Conservation (phyloP, 2,888 invertebrate genomes). For the Tipula confusa region DNA sequence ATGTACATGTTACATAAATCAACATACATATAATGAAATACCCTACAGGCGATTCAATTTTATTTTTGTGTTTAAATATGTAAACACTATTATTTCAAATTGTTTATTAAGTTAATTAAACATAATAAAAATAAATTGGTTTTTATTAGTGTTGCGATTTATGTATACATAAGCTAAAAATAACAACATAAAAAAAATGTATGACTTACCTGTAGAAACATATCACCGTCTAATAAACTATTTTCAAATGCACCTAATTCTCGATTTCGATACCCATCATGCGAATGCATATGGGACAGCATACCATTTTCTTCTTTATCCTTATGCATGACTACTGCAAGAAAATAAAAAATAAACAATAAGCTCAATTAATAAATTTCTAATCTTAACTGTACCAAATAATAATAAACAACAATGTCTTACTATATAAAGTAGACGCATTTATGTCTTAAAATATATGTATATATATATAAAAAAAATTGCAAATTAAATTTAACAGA, state of each 20-base stretch:
- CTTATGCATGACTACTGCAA: conserved; percentile 88
- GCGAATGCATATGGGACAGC: conserved; percentile 59
- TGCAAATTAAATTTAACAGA: conserved; percentile 3
- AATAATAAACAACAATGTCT: neutral
- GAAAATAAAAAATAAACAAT: conserved; percentile 34
- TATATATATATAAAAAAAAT: no score
- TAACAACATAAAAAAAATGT: no score
- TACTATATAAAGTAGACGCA: neutral
- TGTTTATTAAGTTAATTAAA: neutral
- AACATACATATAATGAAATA: neutral
- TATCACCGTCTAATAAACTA: conserved; percentile 86
- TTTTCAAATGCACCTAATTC: conserved; percentile 85
- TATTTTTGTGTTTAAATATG: neutral
- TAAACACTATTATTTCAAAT: neutral
- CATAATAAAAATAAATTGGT: neutral
- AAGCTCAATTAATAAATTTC: neutral
- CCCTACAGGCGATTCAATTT: neutral
- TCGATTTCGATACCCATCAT: conserved; percentile 59
- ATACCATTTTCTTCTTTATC: conserved; percentile 83
- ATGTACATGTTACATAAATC: neutral
- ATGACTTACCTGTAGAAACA: conserved; percentile 82
- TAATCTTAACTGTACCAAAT: conserved; percentile 14
- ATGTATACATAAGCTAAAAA: conserved; percentile 39
- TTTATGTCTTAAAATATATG: conserved; percentile 32
- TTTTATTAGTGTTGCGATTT: neutral